A percentile compares a stretch with the other conserved stretches of the same genome.
These are phyloP conservation scores for Sphaerophoria taeniata DNA, from an alignment of 2,888 invertebrate genomes.

Conservation along the genomic window DNA sequence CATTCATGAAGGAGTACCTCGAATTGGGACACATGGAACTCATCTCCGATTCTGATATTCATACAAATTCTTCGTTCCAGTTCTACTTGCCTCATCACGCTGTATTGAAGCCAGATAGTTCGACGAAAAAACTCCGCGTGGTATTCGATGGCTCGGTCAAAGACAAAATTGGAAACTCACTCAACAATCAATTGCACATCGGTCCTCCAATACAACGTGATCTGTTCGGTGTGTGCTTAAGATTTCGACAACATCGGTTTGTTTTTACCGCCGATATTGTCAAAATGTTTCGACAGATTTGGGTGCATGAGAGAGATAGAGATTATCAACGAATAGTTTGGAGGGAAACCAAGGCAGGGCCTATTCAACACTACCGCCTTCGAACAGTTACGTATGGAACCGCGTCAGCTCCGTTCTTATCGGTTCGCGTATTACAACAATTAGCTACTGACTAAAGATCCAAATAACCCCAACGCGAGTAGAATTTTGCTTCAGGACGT, in stretches of 20 bases:
- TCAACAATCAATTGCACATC: constrained; percentile 26
- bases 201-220: background rate
- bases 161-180: constrained; percentile 8
- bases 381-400: constrained; percentile 71
- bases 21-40: constrained; percentile 34
- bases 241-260: constrained; percentile 63
- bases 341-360: constrained; percentile 33
- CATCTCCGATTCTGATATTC: constrained; percentile 2
- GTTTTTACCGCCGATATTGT: constrained; percentile 63
- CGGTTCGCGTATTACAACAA: constrained; percentile 65
- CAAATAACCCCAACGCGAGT: constrained; percentile 52
- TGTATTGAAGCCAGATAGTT: constrained; percentile 35
- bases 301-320: constrained; percentile 48
- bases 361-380: constrained; percentile 55
- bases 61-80: background rate
- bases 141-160: background rate
- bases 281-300: constrained; percentile 71
- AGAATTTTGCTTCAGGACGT: constrained; percentile 56
- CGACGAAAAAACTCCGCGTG: constrained; percentile 17
- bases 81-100: constrained; percentile 30
- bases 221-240: constrained; percentile 7
- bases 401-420: constrained; percentile 59
- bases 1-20: constrained; percentile 39
- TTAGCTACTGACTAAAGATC: constrained; percentile 49
- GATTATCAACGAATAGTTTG: constrained; percentile 69